phyloP scores from a whole-genome alignment of 1,140 invertebrate genomes.

The Linepithema humile region DNA sequence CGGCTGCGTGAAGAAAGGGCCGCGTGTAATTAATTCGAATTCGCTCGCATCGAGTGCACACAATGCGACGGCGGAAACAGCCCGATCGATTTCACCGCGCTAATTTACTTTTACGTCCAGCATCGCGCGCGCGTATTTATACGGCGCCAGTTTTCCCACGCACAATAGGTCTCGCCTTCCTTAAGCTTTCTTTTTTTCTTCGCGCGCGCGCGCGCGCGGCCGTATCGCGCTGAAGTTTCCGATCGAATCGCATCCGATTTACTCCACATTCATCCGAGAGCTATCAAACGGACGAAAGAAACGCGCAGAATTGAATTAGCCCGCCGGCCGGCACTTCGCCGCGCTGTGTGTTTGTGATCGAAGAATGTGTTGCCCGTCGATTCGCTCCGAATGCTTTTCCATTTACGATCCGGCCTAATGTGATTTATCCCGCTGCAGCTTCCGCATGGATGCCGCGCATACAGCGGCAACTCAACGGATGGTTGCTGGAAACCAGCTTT shows the following conservation, averaged over 20 bases:
- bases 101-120: conserved; percentile 25
- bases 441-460: conserved; percentile 1
- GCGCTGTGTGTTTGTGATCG: background rate
- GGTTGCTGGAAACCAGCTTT: background rate
- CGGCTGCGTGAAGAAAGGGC: background rate
- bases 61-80: conserved; percentile 1
- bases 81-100: conserved; percentile 18
- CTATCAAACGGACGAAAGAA: background rate
- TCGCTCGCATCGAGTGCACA: background rate
- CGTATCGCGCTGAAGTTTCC: background rate
- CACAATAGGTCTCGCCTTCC: background rate
- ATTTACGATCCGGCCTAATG: conserved; percentile 28
- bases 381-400: conserved; percentile 18
- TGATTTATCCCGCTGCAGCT: conserved; percentile 36
- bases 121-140: background rate
- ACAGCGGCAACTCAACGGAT: conserved; percentile 5
- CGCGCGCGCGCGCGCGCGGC: background rate
- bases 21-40: conserved; percentile 44
- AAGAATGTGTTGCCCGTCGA: conserved; percentile 27
- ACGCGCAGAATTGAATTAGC: conserved; percentile 17
- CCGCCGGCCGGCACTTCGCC: background rate
- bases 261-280: background rate
- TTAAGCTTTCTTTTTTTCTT: background rate
- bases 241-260: background rate
- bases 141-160: background rate